phyloP scores from a whole-genome alignment of 2,797 vertebrate genomes.

The Streptopelia turtur region DNA sequence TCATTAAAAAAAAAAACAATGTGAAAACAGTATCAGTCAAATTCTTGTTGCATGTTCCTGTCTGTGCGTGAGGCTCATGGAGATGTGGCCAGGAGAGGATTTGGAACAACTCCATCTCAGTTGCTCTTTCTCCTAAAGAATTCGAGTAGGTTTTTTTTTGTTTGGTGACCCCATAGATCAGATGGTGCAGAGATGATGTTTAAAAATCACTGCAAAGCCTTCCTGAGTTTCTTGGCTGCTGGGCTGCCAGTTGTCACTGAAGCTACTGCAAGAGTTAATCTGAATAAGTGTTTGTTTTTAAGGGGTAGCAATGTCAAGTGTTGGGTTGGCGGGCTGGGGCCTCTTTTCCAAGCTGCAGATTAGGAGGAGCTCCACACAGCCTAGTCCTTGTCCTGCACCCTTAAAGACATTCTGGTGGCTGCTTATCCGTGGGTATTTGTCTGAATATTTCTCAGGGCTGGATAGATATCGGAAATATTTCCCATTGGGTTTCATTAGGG shows the following conservation, averaged over 20 bases:
- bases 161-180: not conserved
- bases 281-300: not conserved
- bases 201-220: not conserved
- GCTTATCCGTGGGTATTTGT: not conserved
- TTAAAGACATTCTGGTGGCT: not conserved
- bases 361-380: not conserved
- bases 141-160: not conserved
- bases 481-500: not conserved
- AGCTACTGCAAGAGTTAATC: not conserved
- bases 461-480: not conserved
- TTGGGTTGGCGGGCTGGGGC: not conserved
- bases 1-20: not conserved
- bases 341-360: not conserved
- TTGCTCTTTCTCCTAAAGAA: not conserved
- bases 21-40: not conserved
- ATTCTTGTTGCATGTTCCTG: not conserved
- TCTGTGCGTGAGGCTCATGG: fast-evolving
- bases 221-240: not conserved
- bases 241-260: not conserved
- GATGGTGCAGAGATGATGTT: not conserved
- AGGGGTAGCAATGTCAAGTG: not conserved
- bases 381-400: fast-evolving
- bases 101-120: not conserved
- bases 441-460: not conserved
- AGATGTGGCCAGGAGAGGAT: not conserved